Percentiles rank a stretch among this genome's conserved stretches.
Conservation (phyloP, 2,797 vertebrate genomes). For the Vespertilio murinus region DNA sequence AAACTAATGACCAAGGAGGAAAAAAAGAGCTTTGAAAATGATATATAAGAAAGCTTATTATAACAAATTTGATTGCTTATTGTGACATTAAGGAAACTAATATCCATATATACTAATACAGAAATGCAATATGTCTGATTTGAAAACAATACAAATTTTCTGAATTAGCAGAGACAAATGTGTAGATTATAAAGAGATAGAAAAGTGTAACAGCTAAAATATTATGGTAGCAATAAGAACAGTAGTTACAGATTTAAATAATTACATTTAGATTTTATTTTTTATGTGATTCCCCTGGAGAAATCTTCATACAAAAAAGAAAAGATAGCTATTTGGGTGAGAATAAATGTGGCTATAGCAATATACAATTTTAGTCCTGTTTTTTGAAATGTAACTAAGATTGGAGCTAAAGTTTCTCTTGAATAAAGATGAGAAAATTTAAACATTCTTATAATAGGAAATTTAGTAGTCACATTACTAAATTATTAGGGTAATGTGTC, state of each 20-base stretch:
- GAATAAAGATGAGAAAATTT: neutral
- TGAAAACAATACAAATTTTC: neutral
- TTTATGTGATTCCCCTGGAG: neutral
- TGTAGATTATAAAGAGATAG: neutral
- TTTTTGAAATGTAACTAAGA: neutral
- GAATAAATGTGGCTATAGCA: neutral
- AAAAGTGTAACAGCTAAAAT: neutral
- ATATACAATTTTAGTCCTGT: neutral
- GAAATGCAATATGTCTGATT: neutral
- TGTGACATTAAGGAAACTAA: neutral
- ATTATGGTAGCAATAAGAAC: neutral
- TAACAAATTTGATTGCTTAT: neutral
- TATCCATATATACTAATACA: neutral
- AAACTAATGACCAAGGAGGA: neutral
- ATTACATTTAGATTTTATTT: constrained; percentile 3
- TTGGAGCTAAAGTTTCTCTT: neutral
- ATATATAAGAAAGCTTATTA: neutral
- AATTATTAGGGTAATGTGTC: neutral
- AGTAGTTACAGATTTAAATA: neutral
- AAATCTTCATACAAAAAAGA: neutral
- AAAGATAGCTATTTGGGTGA: neutral
- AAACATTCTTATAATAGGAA: neutral
- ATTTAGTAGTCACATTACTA: neutral
- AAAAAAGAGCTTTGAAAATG: neutral
- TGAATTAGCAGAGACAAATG: constrained; percentile 7